Conservation (phyloP, 2,888 invertebrate species). For the Synergus japonicus region DNA sequence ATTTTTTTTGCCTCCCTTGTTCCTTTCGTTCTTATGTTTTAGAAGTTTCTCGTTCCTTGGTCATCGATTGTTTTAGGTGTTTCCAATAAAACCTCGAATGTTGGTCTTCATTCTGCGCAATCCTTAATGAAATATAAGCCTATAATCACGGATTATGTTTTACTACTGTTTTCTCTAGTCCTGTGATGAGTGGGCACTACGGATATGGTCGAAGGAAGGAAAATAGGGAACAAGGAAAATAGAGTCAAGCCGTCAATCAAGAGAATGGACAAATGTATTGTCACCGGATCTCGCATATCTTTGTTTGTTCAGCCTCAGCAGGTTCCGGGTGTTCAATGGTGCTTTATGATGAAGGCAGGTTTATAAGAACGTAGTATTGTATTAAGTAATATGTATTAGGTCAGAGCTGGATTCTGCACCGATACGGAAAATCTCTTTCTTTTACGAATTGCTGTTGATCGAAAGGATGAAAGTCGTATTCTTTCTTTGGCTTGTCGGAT, state of each 20-base stretch:
- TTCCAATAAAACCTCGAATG: neutral
- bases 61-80: neutral
- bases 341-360: neutral
- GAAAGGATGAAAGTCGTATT: neutral
- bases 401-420: neutral
- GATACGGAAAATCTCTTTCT: neutral
- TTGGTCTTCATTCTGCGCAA: neutral
- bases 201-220: neutral
- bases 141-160: neutral
- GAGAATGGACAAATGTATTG: neutral
- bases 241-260: neutral
- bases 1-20: neutral
- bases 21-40: neutral
- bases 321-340: neutral
- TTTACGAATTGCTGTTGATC: neutral
- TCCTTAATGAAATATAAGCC: slow-evolving; percentile 1
- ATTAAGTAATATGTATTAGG: no score
- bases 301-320: neutral
- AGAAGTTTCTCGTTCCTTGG: neutral
- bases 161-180: neutral
- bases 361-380: no score
- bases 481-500: neutral
- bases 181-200: neutral
- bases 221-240: neutral
- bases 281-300: neutral